phyloP scores from a whole-genome alignment of 2,113 vertebrate genomes.

The Halichoerus grypus region DNA sequence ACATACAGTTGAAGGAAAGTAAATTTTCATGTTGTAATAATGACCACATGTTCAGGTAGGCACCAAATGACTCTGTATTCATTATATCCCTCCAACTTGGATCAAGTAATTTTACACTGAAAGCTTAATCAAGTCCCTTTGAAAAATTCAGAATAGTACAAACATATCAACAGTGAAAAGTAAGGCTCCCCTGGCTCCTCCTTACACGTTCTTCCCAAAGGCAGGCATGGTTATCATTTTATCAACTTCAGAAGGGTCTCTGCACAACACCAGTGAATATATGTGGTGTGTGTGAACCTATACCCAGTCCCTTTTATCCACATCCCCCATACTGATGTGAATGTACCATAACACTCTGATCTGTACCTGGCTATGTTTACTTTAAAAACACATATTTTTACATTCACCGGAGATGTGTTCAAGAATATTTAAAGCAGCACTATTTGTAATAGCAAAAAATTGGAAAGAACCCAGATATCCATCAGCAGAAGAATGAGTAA shows the following conservation, averaged over 20 bases:
- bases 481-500: background rate
- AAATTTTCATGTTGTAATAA: background rate
- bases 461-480: background rate
- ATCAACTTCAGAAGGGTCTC: background rate
- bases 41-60: background rate
- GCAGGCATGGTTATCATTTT: accelerated
- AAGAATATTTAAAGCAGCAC: background rate
- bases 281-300: background rate
- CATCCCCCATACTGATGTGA: background rate
- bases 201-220: background rate
- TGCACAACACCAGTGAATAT: accelerated
- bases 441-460: background rate
- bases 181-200: background rate
- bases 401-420: background rate
- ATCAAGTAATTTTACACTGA: background rate
- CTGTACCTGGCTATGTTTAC: background rate
- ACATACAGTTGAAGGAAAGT: background rate
- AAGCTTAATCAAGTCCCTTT: background rate
- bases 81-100: background rate
- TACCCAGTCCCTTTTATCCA: background rate
- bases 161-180: background rate
- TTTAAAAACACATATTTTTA: background rate
- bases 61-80: background rate
- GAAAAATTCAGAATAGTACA: background rate
- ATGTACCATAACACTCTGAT: accelerated